Conservation (phyloP, 2,888 invertebrate species). For the Eupeodes luniger region DNA sequence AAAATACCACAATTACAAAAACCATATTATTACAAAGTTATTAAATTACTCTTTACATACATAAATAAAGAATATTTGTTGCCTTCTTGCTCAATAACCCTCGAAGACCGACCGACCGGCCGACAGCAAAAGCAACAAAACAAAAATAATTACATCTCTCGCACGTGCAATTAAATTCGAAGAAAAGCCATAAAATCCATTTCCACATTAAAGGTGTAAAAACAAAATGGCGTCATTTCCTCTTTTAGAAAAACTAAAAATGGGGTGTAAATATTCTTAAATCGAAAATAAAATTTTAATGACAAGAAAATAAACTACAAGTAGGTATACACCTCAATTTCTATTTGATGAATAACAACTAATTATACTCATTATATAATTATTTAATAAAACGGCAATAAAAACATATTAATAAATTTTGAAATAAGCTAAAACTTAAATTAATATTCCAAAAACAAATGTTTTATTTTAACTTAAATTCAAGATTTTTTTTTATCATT, state of each 20-base stretch:
- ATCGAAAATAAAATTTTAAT: slow-evolving; percentile 5
- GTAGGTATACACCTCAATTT: background rate
- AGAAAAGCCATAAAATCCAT: slow-evolving; percentile 44
- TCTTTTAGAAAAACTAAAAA: slow-evolving; percentile 20
- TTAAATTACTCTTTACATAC: slow-evolving; percentile 20
- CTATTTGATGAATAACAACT: background rate
- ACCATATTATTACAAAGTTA: slow-evolving; percentile 27
- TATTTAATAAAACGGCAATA: slow-evolving; percentile 15
- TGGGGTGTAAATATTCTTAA: slow-evolving; percentile 25
- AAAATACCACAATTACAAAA: background rate
- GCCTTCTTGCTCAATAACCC: background rate
- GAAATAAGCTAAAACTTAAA: background rate
- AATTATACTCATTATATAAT: background rate
- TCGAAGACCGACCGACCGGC: background rate
- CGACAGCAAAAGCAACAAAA: background rate
- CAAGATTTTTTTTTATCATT: slow-evolving; percentile 26
- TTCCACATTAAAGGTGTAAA: slow-evolving; percentile 37
- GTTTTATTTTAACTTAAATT: slow-evolving; percentile 25
- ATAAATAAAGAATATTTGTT: slow-evolving; percentile 9
- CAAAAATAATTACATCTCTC: slow-evolving; percentile 35
- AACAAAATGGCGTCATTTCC: slow-evolving; percentile 66
- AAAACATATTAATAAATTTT: background rate
- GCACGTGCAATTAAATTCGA: slow-evolving; percentile 54
- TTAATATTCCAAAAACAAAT: background rate
- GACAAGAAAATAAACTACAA: background rate